Evolutionary conservation across 2,113 vertebrate genomes (phyloP).

Genomic region (Bujurquina vittata): DNA sequence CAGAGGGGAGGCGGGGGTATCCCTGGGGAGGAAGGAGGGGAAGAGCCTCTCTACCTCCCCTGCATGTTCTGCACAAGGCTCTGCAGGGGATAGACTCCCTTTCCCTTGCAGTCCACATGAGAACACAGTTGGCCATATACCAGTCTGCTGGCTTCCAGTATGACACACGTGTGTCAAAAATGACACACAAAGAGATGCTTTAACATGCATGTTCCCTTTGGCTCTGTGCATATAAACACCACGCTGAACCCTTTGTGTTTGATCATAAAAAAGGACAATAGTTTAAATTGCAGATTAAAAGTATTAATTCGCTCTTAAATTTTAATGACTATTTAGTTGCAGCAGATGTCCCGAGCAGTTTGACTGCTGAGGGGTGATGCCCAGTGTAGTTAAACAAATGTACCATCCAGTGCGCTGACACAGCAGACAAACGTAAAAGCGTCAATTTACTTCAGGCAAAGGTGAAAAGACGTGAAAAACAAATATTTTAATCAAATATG

Average conservation of each 20-base stretch:
- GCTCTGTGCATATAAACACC: neutral
- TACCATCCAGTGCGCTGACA: slow-evolving; percentile 12
- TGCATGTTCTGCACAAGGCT: slow-evolving; percentile 59
- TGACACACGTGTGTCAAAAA: slow-evolving; percentile 40
- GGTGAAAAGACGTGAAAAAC: neutral
- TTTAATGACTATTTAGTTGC: neutral
- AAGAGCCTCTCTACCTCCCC: slow-evolving; percentile 62
- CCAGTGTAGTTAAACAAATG: slow-evolving; percentile 49
- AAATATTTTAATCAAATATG: neutral
- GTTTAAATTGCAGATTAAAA: neutral
- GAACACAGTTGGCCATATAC: slow-evolving; percentile 44
- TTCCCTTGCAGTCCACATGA: slow-evolving; percentile 41
- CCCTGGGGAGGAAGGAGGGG: slow-evolving; percentile 52
- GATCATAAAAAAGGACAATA: neutral
- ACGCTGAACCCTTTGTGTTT: neutral
- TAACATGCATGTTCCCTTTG: neutral
- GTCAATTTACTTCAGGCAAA: neutral
- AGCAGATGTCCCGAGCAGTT: slow-evolving; percentile 6
- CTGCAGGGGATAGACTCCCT: slow-evolving; percentile 57
- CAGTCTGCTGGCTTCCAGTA: slow-evolving; percentile 17
- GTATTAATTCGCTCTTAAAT: slow-evolving; percentile 3
- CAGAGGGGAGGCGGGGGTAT: slow-evolving; percentile 13
- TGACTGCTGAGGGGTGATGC: slow-evolving; percentile 25
- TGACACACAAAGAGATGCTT: slow-evolving; percentile 14
- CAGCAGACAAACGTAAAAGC: neutral